Conservation (phyloP, 2,797 vertebrate species). For the Hafferia zeledoni region DNA sequence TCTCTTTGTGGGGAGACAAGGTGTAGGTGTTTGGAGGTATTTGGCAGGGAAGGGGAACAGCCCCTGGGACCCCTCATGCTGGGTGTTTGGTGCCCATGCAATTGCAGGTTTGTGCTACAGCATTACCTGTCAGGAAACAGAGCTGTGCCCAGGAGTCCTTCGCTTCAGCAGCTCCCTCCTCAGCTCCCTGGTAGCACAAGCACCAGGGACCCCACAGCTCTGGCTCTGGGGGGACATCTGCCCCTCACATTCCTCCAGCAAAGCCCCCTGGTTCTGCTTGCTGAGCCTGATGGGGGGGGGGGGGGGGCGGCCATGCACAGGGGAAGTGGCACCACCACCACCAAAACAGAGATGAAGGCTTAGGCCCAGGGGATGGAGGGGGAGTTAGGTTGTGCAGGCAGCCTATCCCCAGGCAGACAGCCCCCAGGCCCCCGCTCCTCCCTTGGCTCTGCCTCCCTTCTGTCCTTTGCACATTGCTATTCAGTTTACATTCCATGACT, state of each 20-base stretch:
- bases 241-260: background rate
- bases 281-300: background rate
- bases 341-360: background rate
- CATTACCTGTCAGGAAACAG: background rate
- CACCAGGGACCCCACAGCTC: background rate
- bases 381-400: background rate
- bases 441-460: background rate
- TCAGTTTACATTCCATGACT: background rate
- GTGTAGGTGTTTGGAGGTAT: background rate
- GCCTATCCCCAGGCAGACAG: background rate
- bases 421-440: background rate
- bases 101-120: background rate
- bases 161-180: background rate
- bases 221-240: background rate
- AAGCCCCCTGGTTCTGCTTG: background rate
- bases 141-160: background rate
- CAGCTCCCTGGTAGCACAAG: background rate
- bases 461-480: background rate
- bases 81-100: rapidly evolving
- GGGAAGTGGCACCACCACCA: background rate
- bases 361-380: background rate
- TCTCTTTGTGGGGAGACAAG: background rate
- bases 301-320: background rate
- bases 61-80: rapidly evolving
- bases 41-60: background rate